phyloP scores from a whole-genome alignment of 1,140 invertebrate species.

The Zaprionus ghesquierei region DNA sequence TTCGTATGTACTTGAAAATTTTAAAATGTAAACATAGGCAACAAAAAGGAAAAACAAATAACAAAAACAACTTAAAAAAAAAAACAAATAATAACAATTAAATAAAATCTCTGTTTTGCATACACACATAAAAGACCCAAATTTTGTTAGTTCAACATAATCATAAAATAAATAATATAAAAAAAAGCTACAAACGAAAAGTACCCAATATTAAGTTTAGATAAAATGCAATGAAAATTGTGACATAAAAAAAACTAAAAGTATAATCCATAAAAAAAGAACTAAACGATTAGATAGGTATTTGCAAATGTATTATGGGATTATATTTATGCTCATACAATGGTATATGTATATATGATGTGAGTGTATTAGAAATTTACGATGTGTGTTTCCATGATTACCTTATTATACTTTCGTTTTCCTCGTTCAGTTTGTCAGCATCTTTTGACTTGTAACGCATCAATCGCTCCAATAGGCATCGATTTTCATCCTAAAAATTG shows the following conservation, averaged over 20 bases:
- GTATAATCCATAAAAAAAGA: constrained; percentile 13
- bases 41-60: constrained; percentile 15
- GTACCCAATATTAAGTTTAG: background rate
- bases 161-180: background rate
- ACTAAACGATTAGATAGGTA: background rate
- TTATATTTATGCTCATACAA: background rate
- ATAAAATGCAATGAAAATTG: background rate
- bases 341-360: constrained; percentile 1
- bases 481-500: constrained; percentile 92
- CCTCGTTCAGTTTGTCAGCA: constrained; percentile 96
- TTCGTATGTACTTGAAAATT: background rate
- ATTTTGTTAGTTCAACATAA: background rate
- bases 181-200: no score
- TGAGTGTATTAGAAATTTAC: background rate
- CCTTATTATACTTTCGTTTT: constrained; percentile 96
- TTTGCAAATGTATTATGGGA: background rate
- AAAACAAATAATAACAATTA: background rate
- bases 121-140: background rate
- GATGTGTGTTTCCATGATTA: constrained; percentile 83
- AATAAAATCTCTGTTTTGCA: background rate
- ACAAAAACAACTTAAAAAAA: background rate
- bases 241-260: constrained; percentile 2
- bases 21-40: background rate
- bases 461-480: constrained; percentile 92
- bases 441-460: constrained; percentile 96